Evolutionary conservation across 2,888 invertebrate genomes (phyloP), one percentile per base, ranked within the genome.

Genomic region (Ophion slaviceki): DNA sequence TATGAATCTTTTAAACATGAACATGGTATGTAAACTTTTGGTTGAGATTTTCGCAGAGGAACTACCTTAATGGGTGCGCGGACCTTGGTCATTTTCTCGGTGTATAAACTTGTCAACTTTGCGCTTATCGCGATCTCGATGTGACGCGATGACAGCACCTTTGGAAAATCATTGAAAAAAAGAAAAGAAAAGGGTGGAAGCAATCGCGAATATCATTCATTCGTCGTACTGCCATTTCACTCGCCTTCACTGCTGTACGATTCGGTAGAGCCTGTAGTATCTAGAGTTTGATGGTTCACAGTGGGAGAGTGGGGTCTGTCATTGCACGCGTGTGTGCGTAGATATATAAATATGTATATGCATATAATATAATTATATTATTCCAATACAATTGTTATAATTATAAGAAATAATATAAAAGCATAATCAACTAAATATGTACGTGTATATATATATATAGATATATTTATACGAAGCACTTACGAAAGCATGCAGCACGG

Each of bases 401-500:
- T 14, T 47, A 47, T 3, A 47, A 47, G 14, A 47, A 47, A 47
- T 3, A 47, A 47, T 14, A 47, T 14, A 47, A 47, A 47, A 47
- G 11, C 64, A 66, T 70, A 57, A 28, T 66, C 17, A 45, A 82
- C 47, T 70, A 24, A 11, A 70, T 68, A 77, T 47, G 32, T 80
- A 36, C 17, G 62, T 61, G 17, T 71, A 10, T 47, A 64, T 36
- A 57, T 78, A 68, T 62, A 67, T 57, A 36, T 59, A 47, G 62
- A 82, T 83, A 83, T 78, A 82, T 71, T 61, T 70, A 61, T 59
- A 71, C 14, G 64, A 81, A 59, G 57, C 28, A 87, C 82, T 80
- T 72, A 77, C 80, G 86, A 85, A 89, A 88, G 91, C 92, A 92
- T 92, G 92, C 62, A 88, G 91, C 90, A 92, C 90, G 91, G 89